A percentile compares a stretch with the other conserved stretches of the same genome.
These are phyloP conservation scores for Stenotaenia linearis DNA, from an alignment of 2,888 invertebrate genomes.

Conservation along the genomic window DNA sequence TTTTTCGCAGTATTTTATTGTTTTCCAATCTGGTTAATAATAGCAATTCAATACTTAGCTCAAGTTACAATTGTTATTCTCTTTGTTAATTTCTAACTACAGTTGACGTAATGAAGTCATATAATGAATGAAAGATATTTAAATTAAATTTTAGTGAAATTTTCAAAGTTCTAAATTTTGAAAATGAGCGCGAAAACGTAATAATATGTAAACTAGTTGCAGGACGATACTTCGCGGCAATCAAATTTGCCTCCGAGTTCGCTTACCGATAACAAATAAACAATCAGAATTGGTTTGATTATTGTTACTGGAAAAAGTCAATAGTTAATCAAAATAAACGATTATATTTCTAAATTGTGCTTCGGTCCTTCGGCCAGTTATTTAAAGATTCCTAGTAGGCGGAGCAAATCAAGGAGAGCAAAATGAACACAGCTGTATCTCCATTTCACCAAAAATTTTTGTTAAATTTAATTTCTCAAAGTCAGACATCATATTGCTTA, in stretches of 20 bases:
- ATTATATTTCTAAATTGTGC: too few relatives aligned
- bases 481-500: not conserved
- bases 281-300: too few relatives aligned
- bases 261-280: not conserved
- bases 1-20: too few relatives aligned
- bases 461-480: not conserved
- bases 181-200: not conserved
- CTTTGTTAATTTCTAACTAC: too few relatives aligned
- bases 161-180: not conserved
- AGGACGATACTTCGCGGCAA: not conserved
- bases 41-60: too few relatives aligned
- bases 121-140: too few relatives aligned
- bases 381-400: not conserved
- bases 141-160: too few relatives aligned
- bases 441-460: not conserved
- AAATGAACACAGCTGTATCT: not conserved
- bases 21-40: too few relatives aligned
- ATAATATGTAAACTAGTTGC: not conserved
- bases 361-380: not conserved
- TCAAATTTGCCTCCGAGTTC: not conserved
- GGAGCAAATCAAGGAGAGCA: not conserved
- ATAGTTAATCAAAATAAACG: too few relatives aligned
- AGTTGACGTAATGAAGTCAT: too few relatives aligned
- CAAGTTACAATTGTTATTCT: too few relatives aligned
- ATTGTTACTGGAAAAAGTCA: too few relatives aligned